These are phyloP conservation scores for Accipiter virgatus DNA, from an alignment of 2,113 vertebrate genomes.

Conservation along the genomic window DNA sequence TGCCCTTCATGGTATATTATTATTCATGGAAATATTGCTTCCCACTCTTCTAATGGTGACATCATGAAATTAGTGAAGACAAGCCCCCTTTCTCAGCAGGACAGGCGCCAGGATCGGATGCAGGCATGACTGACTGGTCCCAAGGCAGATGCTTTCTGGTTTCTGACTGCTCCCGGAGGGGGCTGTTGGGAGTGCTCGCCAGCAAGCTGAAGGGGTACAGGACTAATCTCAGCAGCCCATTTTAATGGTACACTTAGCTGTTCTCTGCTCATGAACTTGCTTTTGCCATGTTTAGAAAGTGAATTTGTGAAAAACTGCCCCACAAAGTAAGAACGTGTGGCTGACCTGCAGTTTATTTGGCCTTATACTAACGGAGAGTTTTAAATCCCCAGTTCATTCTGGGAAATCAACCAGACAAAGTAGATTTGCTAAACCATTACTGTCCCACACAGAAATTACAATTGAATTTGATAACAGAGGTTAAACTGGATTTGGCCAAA, in stretches of 20 bases:
- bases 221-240: not conserved
- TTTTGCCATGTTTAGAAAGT: not conserved
- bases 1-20: not conserved
- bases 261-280: not conserved
- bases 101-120: not conserved
- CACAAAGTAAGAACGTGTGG: not conserved
- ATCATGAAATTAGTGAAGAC: slow-evolving; percentile 33
- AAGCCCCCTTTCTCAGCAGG: slow-evolving; percentile 38
- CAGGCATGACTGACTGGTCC: slow-evolving; percentile 12
- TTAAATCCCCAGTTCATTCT: not conserved
- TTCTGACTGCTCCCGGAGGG: not conserved
- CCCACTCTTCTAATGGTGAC: slow-evolving; percentile 16
- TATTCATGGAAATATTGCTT: not conserved
- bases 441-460: not conserved
- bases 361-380: not conserved
- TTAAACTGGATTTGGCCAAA: not conserved
- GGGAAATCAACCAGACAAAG: not conserved
- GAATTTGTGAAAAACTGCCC: not conserved
- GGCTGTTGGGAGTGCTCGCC: not conserved
- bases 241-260: not conserved
- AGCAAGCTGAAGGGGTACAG: not conserved
- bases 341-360: not conserved
- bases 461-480: not conserved
- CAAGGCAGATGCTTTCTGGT: slow-evolving; percentile 4
- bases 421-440: not conserved